phyloP scores from a whole-genome alignment of 2,888 invertebrate species.

The Diachrysia chrysitis region DNA sequence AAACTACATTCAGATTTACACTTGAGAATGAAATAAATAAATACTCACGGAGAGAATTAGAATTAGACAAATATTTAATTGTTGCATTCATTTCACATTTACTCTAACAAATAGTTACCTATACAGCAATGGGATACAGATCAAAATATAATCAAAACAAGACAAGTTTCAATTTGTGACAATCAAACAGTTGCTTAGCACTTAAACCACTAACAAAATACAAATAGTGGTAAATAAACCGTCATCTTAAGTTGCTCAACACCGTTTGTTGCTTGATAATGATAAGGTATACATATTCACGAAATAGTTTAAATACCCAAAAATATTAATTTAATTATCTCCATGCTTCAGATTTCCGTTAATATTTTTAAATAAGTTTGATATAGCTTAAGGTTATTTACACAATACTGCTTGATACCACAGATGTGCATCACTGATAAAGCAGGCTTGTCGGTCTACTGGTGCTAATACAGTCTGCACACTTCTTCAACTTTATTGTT shows the following conservation, averaged over 20 bases:
- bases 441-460: slow-evolving; percentile 64
- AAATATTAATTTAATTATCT: slow-evolving; percentile 75
- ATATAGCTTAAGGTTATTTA: slow-evolving; percentile 78
- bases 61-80: slow-evolving; percentile 47
- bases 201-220: slow-evolving; percentile 69
- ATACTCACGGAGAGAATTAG: slow-evolving; percentile 57
- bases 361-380: slow-evolving; percentile 76
- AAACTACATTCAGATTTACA: slow-evolving; percentile 55
- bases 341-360: slow-evolving; percentile 74
- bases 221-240: slow-evolving; percentile 63
- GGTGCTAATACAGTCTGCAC: slow-evolving; percentile 64
- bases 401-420: slow-evolving; percentile 83
- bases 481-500: slow-evolving; percentile 71
- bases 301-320: slow-evolving; percentile 72
- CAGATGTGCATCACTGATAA: slow-evolving; percentile 72
- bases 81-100: slow-evolving; percentile 54
- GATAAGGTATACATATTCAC: slow-evolving; percentile 58
- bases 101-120: slow-evolving; percentile 61
- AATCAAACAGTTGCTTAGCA: slow-evolving; percentile 70
- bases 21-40: slow-evolving; percentile 66
- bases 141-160: slow-evolving; percentile 62
- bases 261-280: slow-evolving; percentile 62
- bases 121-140: slow-evolving; percentile 74
- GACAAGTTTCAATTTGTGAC: slow-evolving; percentile 77
- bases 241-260: slow-evolving; percentile 64